A percentile compares a stretch with the other conserved stretches of the same genome.
Evolutionary conservation across 2,888 invertebrate genomes (phyloP).

Genomic region (Aquatica leii): DNA sequence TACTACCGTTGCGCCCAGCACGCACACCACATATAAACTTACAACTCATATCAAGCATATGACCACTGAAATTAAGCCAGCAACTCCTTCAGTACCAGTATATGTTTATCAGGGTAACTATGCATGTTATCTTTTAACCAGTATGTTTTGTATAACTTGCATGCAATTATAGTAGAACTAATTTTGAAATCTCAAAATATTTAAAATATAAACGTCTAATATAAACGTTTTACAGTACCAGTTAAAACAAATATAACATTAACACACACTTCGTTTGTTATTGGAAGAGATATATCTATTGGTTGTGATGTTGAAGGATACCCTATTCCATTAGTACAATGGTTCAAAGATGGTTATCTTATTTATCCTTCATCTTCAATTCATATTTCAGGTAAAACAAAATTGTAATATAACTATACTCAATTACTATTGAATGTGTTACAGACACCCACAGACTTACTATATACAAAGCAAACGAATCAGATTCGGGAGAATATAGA

Average conservation of each 20-base stretch:
- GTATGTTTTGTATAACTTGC: background rate
- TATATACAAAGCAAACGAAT: constrained; percentile 68
- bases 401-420: background rate
- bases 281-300: constrained; percentile 74
- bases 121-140: constrained; percentile 14
- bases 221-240: constrained; percentile 63
- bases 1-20: constrained; percentile 43
- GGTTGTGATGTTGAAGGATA: constrained; percentile 81
- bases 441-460: constrained; percentile 75
- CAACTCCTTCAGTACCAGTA: constrained; percentile 21
- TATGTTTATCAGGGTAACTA: constrained; percentile 30
- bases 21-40: constrained; percentile 35
- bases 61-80: background rate
- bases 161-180: background rate
- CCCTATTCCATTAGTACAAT: constrained; percentile 78
- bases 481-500: constrained; percentile 82
- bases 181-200: background rate
- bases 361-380: constrained; percentile 67
- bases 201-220: background rate
- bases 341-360: constrained; percentile 79
- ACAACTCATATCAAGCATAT: background rate
- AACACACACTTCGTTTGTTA: constrained; percentile 66
- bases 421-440: background rate
- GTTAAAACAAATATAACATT: constrained; percentile 71
- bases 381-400: constrained; percentile 69